Conservation (phyloP, 2,797 vertebrate genomes). For the Phataginus tetradactyla region DNA sequence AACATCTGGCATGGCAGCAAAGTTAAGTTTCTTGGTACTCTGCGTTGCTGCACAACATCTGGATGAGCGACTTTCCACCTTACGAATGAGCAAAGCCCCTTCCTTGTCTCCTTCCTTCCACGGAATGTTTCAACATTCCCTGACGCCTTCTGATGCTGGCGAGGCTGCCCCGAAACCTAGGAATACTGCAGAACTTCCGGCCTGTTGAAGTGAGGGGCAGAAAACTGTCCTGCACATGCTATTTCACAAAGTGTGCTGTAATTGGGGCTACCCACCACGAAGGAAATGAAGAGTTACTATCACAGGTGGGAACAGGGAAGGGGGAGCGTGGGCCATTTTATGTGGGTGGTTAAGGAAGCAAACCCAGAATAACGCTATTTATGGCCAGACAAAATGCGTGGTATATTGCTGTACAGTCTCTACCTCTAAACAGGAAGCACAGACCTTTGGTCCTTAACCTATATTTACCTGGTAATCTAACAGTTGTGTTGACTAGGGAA, state of each 20-base stretch:
- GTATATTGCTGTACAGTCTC: not conserved
- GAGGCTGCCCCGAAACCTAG: not conserved
- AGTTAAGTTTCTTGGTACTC: not conserved
- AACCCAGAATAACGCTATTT: not conserved
- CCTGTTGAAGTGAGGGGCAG: not conserved
- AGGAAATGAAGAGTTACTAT: not conserved
- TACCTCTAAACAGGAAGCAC: not conserved
- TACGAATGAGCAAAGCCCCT: not conserved
- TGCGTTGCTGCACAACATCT: not conserved
- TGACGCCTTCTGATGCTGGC: not conserved
- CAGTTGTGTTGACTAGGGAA: not conserved
- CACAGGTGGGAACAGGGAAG: too few species aligned
- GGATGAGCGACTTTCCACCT: not conserved
- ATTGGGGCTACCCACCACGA: not conserved
- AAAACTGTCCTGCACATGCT: not conserved
- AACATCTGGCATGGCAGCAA: not conserved
- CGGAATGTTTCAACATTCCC: not conserved
- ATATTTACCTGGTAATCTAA: not conserved
- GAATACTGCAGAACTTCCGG: too few species aligned
- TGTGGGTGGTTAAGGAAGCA: not conserved
- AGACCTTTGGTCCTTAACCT: not conserved
- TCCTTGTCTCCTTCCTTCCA: not conserved
- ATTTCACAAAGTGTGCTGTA: not conserved
- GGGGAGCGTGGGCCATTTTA: not conserved
- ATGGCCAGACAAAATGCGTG: not conserved